Conservation (phyloP, 2,113 vertebrate species). For the Peucedramus taeniatus region DNA sequence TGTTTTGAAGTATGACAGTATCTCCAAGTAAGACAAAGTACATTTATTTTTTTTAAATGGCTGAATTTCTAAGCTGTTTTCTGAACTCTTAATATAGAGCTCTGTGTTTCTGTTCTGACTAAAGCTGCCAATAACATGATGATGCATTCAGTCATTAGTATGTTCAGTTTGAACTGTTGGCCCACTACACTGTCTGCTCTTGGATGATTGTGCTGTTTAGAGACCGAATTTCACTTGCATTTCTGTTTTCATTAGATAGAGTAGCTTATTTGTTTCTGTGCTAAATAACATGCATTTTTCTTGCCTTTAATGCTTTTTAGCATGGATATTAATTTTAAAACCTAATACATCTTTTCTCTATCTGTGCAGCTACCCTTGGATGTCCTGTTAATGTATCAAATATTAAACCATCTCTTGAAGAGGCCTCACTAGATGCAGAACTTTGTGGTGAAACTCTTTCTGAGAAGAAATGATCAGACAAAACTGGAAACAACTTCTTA, state of each 20-base stretch:
- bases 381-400: constrained; percentile 27
- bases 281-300: neutral
- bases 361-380: constrained; percentile 39
- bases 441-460: neutral
- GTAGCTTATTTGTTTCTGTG: neutral
- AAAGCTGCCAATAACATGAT: neutral
- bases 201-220: neutral
- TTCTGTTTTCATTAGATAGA: neutral
- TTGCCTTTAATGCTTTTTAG: neutral
- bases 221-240: neutral
- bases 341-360: neutral
- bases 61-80: neutral
- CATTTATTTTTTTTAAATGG: neutral
- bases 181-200: neutral
- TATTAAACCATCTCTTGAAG: constrained; percentile 33
- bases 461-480: constrained; percentile 51
- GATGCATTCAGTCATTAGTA: neutral
- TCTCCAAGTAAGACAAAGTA: neutral
- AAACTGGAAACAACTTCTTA: constrained; percentile 22
- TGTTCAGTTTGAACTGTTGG: neutral
- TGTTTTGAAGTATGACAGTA: neutral
- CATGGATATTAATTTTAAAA: neutral
- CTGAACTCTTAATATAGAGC: neutral
- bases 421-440: neutral
- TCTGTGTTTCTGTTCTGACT: neutral